phyloP scores from a whole-genome alignment of 2,888 invertebrate genomes.

The Seira ritae region DNA sequence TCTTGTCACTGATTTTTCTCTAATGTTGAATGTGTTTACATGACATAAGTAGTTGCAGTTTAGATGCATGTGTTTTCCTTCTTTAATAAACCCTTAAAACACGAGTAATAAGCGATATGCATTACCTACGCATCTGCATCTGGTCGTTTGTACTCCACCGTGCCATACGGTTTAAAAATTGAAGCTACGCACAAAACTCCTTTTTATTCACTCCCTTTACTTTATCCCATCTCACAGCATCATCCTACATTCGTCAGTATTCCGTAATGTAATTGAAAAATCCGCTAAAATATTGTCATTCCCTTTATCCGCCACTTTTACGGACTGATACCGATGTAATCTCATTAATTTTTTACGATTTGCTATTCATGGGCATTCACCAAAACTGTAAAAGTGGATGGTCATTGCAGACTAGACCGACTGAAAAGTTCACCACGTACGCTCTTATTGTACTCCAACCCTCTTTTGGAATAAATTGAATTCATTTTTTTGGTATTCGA shows the following conservation, averaged over 20 bases:
- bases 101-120: constrained; percentile 24
- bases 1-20: too few relatives aligned
- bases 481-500: too few relatives aligned
- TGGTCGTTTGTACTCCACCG: not conserved
- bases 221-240: not conserved
- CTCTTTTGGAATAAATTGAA: too few relatives aligned
- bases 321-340: not conserved
- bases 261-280: too few relatives aligned
- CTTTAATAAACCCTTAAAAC: constrained; percentile 35
- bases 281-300: not conserved
- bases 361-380: constrained; percentile 27
- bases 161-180: not conserved
- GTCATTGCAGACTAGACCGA: not conserved
- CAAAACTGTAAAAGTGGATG: not conserved
- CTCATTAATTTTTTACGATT: not conserved
- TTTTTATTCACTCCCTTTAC: too few relatives aligned
- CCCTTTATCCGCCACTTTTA: not conserved
- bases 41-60: constrained; percentile 58
- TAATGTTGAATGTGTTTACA: constrained; percentile 49
- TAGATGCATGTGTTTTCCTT: constrained; percentile 19
- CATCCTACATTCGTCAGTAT: not conserved
- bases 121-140: not conserved
- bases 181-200: too few relatives aligned
- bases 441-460: not conserved
- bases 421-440: constrained; percentile 5